phyloP scores from a whole-genome alignment of 2,113 vertebrate genomes.

The Thinocorus orbignyianus region DNA sequence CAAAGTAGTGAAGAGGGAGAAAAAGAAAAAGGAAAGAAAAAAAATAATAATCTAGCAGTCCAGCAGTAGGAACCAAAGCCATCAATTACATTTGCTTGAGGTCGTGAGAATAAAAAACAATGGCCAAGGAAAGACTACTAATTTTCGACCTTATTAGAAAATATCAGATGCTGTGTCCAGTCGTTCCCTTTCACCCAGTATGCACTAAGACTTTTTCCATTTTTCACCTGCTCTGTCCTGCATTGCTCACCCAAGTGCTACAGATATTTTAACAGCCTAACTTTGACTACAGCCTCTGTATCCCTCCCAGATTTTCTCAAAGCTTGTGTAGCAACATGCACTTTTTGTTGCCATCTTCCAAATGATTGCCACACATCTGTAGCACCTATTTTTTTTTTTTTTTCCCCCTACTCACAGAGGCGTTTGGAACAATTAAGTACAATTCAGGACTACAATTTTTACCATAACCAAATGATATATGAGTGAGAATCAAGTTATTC shows the following conservation, averaged over 20 bases:
- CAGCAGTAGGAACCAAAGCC: not conserved
- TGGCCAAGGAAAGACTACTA: not conserved
- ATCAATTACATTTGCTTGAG: slow-evolving; percentile 1
- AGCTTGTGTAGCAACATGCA: not conserved
- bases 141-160: slow-evolving; percentile 22
- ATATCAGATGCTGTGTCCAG: not conserved
- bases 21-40: not conserved
- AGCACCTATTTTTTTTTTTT: not conserved
- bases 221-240: not conserved
- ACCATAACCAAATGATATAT: not conserved
- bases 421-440: not conserved
- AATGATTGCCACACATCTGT: not conserved
- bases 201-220: not conserved
- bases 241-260: not conserved
- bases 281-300: not conserved
- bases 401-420: not conserved
- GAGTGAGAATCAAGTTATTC: not conserved
- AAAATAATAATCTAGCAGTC: not conserved
- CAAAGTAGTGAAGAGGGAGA: not conserved
- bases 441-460: not conserved
- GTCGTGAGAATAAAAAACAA: slow-evolving; percentile 4
- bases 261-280: not conserved
- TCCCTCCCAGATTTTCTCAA: not conserved
- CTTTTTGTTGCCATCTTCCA: not conserved
- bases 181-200: not conserved